Evolutionary conservation across 2,888 invertebrate genomes (phyloP).

Genomic region (Bombylius discolor): DNA sequence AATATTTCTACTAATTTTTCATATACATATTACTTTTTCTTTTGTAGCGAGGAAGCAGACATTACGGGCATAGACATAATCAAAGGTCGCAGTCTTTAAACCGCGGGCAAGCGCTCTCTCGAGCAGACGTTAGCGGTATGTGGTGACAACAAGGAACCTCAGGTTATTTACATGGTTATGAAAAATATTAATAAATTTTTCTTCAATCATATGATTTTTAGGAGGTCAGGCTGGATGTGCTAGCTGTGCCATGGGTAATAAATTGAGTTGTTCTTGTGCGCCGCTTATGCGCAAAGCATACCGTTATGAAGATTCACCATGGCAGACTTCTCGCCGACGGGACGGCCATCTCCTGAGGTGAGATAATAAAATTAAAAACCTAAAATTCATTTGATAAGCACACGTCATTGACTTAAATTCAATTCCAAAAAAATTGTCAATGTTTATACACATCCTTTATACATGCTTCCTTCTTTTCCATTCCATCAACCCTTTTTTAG

Average conservation of each 20-base stretch:
- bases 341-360: constrained; percentile 83
- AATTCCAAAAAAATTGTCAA: too few species aligned
- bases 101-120: constrained; percentile 55
- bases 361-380: not conserved
- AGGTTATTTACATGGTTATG: constrained; percentile 34
- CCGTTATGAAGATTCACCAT: constrained; percentile 91
- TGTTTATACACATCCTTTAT: too few species aligned
- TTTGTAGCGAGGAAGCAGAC: constrained; percentile 49
- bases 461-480: too few species aligned
- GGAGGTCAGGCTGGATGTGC: constrained; percentile 37
- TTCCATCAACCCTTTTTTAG: too few species aligned
- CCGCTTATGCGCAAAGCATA: constrained; percentile 93
- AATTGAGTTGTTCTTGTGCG: constrained; percentile 92
- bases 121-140: constrained; percentile 54
- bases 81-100: constrained; percentile 65
- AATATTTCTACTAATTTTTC: not conserved
- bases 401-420: too few species aligned
- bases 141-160: constrained; percentile 71
- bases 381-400: too few species aligned
- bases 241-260: constrained; percentile 84
- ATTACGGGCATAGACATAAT: constrained; percentile 47
- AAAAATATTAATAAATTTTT: not conserved
- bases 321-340: constrained; percentile 75
- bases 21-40: not conserved
- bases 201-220: constrained; percentile 10